A percentile compares a stretch with the other conserved stretches of the same genome.
Conservation (phyloP, 2,113 vertebrate genomes). For the Amphiprion percula region DNA sequence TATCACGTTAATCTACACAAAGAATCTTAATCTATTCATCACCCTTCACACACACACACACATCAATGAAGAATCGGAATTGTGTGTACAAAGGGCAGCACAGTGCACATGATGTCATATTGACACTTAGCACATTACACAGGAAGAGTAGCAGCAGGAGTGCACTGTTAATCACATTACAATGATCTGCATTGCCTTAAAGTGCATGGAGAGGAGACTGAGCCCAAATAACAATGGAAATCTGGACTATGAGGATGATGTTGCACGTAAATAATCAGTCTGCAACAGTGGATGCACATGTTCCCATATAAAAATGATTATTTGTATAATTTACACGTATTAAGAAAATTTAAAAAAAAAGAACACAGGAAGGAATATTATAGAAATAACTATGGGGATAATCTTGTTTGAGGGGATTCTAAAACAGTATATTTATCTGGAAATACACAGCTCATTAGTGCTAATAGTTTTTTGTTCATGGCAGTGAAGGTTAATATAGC, state of each 20-base stretch:
- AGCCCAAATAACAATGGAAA: not conserved
- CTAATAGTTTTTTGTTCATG: not conserved
- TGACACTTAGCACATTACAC: constrained; percentile 22
- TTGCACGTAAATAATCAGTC: not conserved
- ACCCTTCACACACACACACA: constrained; percentile 13
- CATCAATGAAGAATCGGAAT: constrained; percentile 11
- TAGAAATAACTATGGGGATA: not conserved
- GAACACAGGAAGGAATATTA: not conserved
- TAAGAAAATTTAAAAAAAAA: not conserved
- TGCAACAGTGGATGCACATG: not conserved
- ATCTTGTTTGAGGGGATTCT: no score
- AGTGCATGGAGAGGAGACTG: constrained; percentile 77
- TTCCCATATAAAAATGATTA: not conserved
- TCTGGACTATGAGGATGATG: not conserved
- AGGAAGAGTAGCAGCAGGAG: constrained; percentile 41
- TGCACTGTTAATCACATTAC: constrained; percentile 26
- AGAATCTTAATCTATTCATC: constrained; percentile 1
- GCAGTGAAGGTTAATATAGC: no score
- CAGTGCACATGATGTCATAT: constrained; percentile 1
- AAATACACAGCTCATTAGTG: not conserved
- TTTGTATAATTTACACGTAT: constrained; percentile 1
- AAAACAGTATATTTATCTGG: not conserved
- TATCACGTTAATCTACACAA: constrained; percentile 20
- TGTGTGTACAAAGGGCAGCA: constrained; percentile 10
- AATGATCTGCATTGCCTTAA: constrained; percentile 82